Conservation (phyloP, 2,888 invertebrate species). For the Pteria penguin region DNA sequence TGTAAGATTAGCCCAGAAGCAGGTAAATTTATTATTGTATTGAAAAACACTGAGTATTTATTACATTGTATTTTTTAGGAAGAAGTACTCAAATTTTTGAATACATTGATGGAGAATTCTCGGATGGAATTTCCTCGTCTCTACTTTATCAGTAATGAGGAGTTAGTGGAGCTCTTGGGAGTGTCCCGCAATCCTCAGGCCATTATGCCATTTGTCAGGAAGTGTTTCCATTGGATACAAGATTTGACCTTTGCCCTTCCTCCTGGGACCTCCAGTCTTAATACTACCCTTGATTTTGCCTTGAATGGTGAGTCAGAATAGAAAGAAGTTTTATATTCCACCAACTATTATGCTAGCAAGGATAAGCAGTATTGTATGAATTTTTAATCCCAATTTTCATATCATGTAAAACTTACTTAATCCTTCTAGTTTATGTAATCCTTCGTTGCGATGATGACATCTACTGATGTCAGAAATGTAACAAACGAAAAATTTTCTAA, state of each 20-base stretch:
- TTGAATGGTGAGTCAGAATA: slow-evolving; percentile 71
- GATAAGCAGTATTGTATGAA: too few species aligned
- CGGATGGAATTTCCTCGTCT: slow-evolving; percentile 75
- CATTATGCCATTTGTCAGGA: slow-evolving; percentile 72
- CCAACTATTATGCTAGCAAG: too few species aligned
- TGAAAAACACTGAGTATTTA: too few species aligned
- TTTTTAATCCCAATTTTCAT: too few species aligned
- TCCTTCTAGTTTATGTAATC: too few species aligned
- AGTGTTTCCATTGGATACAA: slow-evolving; percentile 76
- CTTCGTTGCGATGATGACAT: too few species aligned
- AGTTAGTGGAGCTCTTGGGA: slow-evolving; percentile 74
- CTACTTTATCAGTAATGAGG: slow-evolving; percentile 77
- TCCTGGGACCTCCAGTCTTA: slow-evolving; percentile 66
- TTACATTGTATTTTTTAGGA: slow-evolving; percentile 61
- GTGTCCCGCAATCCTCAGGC: slow-evolving; percentile 75
- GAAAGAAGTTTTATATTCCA: too few species aligned
- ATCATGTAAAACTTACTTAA: too few species aligned
- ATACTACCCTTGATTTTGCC: slow-evolving; percentile 74
- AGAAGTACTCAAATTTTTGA: slow-evolving; percentile 72
- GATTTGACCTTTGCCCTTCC: slow-evolving; percentile 73
- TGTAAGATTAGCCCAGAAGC: too few species aligned
- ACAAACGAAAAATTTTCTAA: too few species aligned
- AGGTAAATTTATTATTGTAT: too few species aligned
- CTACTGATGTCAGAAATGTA: too few species aligned
- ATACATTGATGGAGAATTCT: slow-evolving; percentile 64